Evolutionary conservation across 2,113 vertebrate genomes (phyloP).

Genomic region (Cyanoramphus novaezelandiae): DNA sequence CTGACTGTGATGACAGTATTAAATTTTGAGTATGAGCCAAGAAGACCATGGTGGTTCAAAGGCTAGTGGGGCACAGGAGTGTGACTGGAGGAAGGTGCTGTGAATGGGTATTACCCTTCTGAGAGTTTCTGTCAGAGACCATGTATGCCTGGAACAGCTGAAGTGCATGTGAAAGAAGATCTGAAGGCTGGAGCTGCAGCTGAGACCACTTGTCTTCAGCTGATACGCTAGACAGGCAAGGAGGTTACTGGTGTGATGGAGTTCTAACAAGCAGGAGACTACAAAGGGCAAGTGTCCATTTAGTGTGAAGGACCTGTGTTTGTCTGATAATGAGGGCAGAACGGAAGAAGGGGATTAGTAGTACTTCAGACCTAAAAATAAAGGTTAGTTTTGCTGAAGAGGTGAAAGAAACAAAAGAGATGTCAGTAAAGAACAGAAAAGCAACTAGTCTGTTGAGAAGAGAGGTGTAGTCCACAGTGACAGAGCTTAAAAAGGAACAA

Average conservation of each 20-base stretch:
- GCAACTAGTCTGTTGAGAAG: neutral
- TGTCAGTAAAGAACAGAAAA: neutral
- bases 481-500: neutral
- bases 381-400: neutral
- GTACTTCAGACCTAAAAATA: neutral
- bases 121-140: neutral
- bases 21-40: neutral
- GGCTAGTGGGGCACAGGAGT: neutral
- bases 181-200: neutral
- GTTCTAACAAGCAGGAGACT: neutral
- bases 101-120: neutral
- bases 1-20: neutral
- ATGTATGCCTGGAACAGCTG: neutral
- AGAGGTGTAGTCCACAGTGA: neutral
- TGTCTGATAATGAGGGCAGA: neutral
- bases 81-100: neutral
- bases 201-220: neutral
- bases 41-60: neutral
- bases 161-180: neutral
- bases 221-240: neutral
- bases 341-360: neutral
- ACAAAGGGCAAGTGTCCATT: neutral
- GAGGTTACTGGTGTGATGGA: neutral
- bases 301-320: neutral
- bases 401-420: neutral